A percentile compares a stretch with the other conserved stretches of the same genome.
phyloP scores from a whole-genome alignment of 1,140 invertebrate species.

The Eriosoma lanigerum region DNA sequence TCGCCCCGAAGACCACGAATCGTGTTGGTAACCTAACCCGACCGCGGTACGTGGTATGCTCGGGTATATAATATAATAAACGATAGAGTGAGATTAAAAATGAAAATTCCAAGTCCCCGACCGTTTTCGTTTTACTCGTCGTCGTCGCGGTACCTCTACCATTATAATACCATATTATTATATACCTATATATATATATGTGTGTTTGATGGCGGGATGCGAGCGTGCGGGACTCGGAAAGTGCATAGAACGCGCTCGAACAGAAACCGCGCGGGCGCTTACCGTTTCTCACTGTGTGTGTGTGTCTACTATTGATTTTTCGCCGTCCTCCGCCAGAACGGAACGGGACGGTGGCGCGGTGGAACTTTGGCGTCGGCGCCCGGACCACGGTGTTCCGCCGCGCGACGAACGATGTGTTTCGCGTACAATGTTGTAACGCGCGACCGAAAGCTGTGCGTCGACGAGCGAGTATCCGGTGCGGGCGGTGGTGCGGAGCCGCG shows the following conservation, averaged over 20 bases:
- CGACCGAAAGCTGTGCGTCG: conserved; percentile 32
- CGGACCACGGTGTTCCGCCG: background rate
- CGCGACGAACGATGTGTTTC: conserved; percentile 5
- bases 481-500: conserved; percentile 15
- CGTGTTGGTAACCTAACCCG: no score
- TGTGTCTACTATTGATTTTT: conserved; percentile 43
- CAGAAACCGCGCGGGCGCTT: background rate
- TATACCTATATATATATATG: background rate
- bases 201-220: conserved; percentile 11
- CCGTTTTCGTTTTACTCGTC: background rate
- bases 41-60: no score
- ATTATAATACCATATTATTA: no score
- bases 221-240: conserved; percentile 18
- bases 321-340: background rate
- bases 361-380: conserved; percentile 19
- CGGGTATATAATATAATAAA: background rate
- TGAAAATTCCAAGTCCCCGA: background rate
- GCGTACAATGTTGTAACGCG: conserved; percentile 25
- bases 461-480: conserved; percentile 10
- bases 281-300: background rate
- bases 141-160: no score
- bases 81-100: background rate
- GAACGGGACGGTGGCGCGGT: background rate
- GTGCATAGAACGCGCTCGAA: background rate
- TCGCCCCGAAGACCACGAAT: no score